phyloP scores from a whole-genome alignment of 2,888 invertebrate species.

The Hedychridium roseum region DNA sequence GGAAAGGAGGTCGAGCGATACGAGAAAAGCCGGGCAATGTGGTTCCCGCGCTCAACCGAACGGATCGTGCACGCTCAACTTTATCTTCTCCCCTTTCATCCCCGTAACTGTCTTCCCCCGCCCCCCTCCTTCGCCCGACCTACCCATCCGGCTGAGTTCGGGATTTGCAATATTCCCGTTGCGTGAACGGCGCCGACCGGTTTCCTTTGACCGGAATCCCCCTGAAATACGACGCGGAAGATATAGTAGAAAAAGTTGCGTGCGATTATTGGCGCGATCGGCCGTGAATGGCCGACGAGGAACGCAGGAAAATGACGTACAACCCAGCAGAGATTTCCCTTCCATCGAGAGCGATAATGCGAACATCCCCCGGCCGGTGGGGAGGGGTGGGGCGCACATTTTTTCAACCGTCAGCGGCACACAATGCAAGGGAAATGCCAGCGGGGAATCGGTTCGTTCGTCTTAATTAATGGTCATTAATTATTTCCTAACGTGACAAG shows the following conservation, averaged over 20 bases:
- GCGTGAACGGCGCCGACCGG: constrained; percentile 13
- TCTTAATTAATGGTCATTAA: constrained; percentile 18
- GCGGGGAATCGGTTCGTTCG: constrained; percentile 5
- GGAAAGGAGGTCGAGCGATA: not conserved
- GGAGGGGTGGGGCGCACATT: too few relatives aligned
- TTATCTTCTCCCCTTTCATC: constrained; percentile 26
- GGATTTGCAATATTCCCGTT: constrained; percentile 17
- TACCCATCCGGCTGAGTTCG: constrained; percentile 3
- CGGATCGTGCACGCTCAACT: constrained; percentile 36
- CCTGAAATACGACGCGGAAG: not conserved
- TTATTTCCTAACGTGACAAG: too few relatives aligned
- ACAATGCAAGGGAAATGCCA: too few relatives aligned
- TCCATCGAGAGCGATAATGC: not conserved
- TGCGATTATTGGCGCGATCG: constrained; percentile 20
- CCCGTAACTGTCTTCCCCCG: constrained; percentile 6
- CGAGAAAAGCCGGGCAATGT: constrained; percentile 12
- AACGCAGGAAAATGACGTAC: constrained; percentile 20
- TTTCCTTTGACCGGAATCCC: constrained; percentile 21
- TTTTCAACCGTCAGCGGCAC: too few relatives aligned
- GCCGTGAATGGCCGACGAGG: constrained; percentile 10
- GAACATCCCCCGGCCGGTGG: too few relatives aligned
- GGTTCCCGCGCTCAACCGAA: constrained; percentile 12
- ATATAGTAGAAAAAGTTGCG: constrained; percentile 20
- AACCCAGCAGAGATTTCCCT: not conserved
- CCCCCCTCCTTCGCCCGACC: not conserved